Evolutionary conservation across 2,797 vertebrate species (phyloP).

Genomic region (Aplochiton taeniatus): DNA sequence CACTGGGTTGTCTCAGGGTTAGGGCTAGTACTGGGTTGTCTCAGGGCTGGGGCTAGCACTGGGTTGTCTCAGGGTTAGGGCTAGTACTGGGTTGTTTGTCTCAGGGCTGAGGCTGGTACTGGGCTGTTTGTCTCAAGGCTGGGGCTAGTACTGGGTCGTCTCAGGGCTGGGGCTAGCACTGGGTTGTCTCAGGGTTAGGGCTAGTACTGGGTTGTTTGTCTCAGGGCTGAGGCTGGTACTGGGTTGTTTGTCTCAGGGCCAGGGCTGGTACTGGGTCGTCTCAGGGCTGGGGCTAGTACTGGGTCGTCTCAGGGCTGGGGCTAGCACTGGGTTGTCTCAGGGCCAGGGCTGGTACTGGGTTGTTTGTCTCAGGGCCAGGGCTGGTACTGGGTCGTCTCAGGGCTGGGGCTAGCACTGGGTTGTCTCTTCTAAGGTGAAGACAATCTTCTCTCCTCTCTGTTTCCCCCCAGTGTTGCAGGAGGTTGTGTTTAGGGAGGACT

Average conservation of each 20-base stretch:
- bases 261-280: conserved; percentile 33
- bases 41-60: conserved; percentile 23
- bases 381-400: conserved; percentile 31
- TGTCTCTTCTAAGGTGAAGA: conserved; percentile 51
- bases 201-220: conserved; percentile 39
- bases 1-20: conserved; percentile 39
- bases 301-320: conserved; percentile 29
- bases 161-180: conserved; percentile 17
- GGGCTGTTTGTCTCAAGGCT: conserved; percentile 49
- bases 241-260: conserved; percentile 29
- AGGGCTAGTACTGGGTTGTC: conserved; percentile 34
- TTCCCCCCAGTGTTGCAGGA: conserved; percentile 81
- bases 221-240: conserved; percentile 16
- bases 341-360: conserved; percentile 23
- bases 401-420: conserved; percentile 24
- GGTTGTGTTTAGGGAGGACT: conserved; percentile 84
- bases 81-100: conserved; percentile 39
- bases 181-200: conserved; percentile 29
- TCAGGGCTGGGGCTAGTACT: conserved; percentile 23
- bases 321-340: conserved; percentile 39
- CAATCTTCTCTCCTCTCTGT: conserved; percentile 55
- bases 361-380: no score
- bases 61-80: conserved; percentile 29
- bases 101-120: conserved; percentile 16
- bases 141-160: no score